phyloP scores from a whole-genome alignment of 2,113 vertebrate genomes.

The Nerophis ophidion region DNA sequence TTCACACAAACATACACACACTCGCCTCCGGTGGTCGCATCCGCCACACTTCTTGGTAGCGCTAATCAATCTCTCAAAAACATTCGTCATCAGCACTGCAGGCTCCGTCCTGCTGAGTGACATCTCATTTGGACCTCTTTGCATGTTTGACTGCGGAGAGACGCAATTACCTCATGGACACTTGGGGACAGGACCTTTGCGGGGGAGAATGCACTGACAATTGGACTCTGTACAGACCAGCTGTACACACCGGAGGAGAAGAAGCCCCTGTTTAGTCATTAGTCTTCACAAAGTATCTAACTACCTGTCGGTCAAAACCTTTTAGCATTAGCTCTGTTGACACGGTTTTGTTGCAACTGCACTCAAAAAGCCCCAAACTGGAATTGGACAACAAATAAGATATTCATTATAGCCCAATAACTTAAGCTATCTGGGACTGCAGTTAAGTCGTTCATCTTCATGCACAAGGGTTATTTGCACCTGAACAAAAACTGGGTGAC shows the following conservation, averaged over 20 bases:
- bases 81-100: slow-evolving; percentile 76
- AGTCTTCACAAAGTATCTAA: not conserved
- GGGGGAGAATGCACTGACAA: slow-evolving; percentile 56
- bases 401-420: too few species aligned
- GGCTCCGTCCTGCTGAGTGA: slow-evolving; percentile 64
- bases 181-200: slow-evolving; percentile 47
- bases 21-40: slow-evolving; percentile 56
- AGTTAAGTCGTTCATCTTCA: too few species aligned
- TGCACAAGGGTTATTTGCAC: too few species aligned
- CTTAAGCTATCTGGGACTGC: too few species aligned
- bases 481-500: too few species aligned
- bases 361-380: too few species aligned
- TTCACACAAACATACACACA: slow-evolving; percentile 13
- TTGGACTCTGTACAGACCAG: slow-evolving; percentile 63
- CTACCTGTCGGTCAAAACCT: not conserved
- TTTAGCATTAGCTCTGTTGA: not conserved
- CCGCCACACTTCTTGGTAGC: slow-evolving; percentile 62
- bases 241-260: slow-evolving; percentile 39
- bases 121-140: slow-evolving; percentile 70
- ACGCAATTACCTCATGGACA: slow-evolving; percentile 65
- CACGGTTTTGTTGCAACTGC: too few species aligned
- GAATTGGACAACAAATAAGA: too few species aligned
- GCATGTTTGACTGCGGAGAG: slow-evolving; percentile 60
- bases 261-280: not conserved
- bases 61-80: slow-evolving; percentile 85